These are phyloP conservation scores for Empis stercorea DNA, from an alignment of 2,888 invertebrate genomes.

Conservation along the genomic window DNA sequence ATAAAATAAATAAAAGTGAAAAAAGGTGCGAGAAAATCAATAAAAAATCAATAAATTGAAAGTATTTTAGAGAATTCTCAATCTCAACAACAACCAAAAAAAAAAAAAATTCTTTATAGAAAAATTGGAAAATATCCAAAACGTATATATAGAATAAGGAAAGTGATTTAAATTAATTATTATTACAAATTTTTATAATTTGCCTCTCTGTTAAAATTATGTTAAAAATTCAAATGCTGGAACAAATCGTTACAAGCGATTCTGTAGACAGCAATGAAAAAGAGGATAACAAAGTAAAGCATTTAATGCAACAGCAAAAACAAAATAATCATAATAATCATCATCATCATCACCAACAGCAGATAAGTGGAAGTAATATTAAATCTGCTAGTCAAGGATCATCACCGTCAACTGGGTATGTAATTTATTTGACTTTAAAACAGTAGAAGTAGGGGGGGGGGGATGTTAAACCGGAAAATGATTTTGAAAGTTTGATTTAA, in stretches of 20 bases:
- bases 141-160: too few species aligned
- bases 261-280: constrained; percentile 15
- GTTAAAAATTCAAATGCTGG: constrained; percentile 67
- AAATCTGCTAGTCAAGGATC: constrained; percentile 33
- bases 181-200: background rate
- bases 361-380: constrained; percentile 15
- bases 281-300: constrained; percentile 7
- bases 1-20: too few species aligned
- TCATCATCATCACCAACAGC: constrained; percentile 16
- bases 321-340: constrained; percentile 14
- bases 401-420: constrained; percentile 31
- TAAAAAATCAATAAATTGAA: too few species aligned
- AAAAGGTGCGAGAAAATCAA: too few species aligned
- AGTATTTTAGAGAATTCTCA: too few species aligned
- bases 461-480: too few species aligned
- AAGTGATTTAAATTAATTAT: too few species aligned
- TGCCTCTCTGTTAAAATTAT: constrained; percentile 31
- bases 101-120: too few species aligned
- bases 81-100: too few species aligned
- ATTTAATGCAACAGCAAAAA: background rate
- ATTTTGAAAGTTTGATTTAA: too few species aligned
- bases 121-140: too few species aligned
- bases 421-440: constrained; percentile 4
- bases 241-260: constrained; percentile 57
- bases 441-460: too few species aligned